Conservation (phyloP, 2,888 invertebrate genomes). For the Ceriagrion tenellum region DNA sequence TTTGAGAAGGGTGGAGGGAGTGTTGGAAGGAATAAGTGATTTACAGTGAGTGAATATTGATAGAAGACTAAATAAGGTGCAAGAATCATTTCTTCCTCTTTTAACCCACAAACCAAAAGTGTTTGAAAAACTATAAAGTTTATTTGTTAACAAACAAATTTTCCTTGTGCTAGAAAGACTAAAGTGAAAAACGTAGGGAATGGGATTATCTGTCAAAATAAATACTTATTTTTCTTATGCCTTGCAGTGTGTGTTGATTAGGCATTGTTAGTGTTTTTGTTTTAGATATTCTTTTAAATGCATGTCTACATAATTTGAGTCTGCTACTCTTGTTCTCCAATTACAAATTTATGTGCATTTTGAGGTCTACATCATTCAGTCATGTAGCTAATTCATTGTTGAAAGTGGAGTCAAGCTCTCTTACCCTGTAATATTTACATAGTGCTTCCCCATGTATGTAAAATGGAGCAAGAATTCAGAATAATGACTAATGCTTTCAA, state of each 20-base stretch:
- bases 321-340: constrained; percentile 8
- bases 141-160: constrained; percentile 39
- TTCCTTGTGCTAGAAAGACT: constrained; percentile 1
- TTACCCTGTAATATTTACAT: background rate
- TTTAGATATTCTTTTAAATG: constrained; percentile 8
- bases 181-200: constrained; percentile 38
- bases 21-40: constrained; percentile 25
- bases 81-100: constrained; percentile 43
- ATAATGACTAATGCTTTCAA: background rate
- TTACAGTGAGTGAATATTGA: background rate
- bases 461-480: background rate
- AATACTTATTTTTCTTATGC: constrained; percentile 24
- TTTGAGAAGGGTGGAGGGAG: background rate
- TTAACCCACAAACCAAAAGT: constrained; percentile 25
- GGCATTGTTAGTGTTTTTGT: constrained; percentile 41
- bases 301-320: constrained; percentile 27
- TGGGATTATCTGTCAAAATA: constrained; percentile 22
- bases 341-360: constrained; percentile 24
- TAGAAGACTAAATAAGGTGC: constrained; percentile 34
- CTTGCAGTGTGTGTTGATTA: constrained; percentile 33
- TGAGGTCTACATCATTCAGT: constrained; percentile 6
- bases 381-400: background rate
- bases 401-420: constrained; percentile 26
- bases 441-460: constrained; percentile 27
- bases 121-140: background rate